Conservation (phyloP, 2,113 vertebrate species). For the Pagrus major region DNA sequence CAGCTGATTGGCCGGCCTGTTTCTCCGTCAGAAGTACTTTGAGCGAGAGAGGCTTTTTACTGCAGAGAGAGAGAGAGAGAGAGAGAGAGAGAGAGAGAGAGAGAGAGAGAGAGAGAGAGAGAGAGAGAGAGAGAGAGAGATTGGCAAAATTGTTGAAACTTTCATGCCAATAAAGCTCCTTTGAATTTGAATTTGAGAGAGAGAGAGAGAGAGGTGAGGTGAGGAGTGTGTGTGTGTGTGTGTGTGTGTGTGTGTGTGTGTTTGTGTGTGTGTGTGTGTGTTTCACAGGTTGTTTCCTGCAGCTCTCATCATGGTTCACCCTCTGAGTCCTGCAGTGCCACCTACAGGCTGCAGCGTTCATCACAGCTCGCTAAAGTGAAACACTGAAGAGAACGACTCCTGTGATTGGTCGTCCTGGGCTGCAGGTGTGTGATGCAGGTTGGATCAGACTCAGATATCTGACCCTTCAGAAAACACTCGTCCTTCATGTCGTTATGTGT, state of each 20-base stretch:
- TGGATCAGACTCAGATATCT: no score
- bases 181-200: no score
- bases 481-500: no score
- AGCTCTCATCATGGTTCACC: slow-evolving; percentile 12
- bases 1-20: slow-evolving; percentile 85
- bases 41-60: slow-evolving; percentile 94
- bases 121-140: neutral
- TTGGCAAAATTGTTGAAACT: no score
- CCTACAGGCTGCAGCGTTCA: neutral
- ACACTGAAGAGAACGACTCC: no score
- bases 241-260: neutral
- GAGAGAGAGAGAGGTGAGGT: no score
- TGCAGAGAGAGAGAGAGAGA: slow-evolving; percentile 66
- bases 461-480: no score
- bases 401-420: no score
- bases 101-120: slow-evolving; percentile 81
- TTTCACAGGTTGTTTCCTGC: slow-evolving; percentile 7
- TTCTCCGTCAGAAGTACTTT: slow-evolving; percentile 92
- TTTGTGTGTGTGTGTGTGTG: slow-evolving; percentile 19
- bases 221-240: slow-evolving; percentile 22
- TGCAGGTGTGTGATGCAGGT: no score
- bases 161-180: no score
- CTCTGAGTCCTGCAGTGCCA: neutral
- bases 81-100: neutral
- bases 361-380: no score